Evolutionary conservation across 2,797 vertebrate genomes (phyloP).

Genomic region (Chelon auratus): DNA sequence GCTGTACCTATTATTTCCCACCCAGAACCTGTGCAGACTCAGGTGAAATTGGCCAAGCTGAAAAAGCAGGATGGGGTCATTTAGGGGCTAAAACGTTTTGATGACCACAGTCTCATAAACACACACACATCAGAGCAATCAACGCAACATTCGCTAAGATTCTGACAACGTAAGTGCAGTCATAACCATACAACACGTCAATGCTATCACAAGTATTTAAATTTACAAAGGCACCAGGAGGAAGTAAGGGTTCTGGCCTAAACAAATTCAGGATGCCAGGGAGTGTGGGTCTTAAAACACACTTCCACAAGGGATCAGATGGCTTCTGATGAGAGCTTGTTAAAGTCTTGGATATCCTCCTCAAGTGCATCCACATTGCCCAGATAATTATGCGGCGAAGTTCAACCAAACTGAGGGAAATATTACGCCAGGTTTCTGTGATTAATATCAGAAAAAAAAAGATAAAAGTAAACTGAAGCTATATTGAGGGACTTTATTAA

Average conservation of each 20-base stretch:
- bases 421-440: constrained; percentile 49
- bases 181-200: constrained; percentile 31
- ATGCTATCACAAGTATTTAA: constrained; percentile 53
- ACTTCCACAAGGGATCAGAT: constrained; percentile 71
- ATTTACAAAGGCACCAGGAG: constrained; percentile 43
- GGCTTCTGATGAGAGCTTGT: constrained; percentile 66
- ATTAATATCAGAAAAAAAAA: constrained; percentile 33
- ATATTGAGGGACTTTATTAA: too few species aligned
- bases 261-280: constrained; percentile 76
- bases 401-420: constrained; percentile 29
- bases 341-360: constrained; percentile 64
- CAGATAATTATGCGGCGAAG: constrained; percentile 39
- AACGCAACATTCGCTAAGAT: constrained; percentile 26
- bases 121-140: constrained; percentile 45
- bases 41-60: constrained; percentile 76
- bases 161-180: constrained; percentile 60
- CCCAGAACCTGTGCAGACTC: constrained; percentile 75
- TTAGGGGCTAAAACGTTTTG: constrained; percentile 53
- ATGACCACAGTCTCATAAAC: constrained; percentile 22
- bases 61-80: constrained; percentile 59
- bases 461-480: background rate
- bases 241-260: constrained; percentile 68
- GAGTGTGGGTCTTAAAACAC: constrained; percentile 63
- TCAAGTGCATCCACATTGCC: constrained; percentile 61
- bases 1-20: constrained; percentile 76